Percentiles rank a stretch among this genome's conserved stretches.
Evolutionary conservation across 2,888 invertebrate genomes (phyloP).

Genomic region (Reticulitermes lucifugus): DNA sequence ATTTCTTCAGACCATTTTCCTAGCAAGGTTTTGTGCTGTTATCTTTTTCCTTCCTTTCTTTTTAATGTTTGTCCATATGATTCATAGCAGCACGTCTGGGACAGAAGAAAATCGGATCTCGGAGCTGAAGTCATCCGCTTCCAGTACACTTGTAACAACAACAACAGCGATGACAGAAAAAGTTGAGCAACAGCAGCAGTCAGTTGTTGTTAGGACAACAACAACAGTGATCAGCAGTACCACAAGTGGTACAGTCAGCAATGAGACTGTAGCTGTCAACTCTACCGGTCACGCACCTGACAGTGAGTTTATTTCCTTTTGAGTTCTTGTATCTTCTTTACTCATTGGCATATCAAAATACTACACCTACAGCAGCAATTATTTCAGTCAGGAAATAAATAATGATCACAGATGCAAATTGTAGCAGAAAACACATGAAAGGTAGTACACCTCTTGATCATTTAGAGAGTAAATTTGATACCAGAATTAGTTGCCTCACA

Average conservation of each 20-base stretch:
- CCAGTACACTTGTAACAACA: slow-evolving; percentile 44
- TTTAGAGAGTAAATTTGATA: too few relatives aligned
- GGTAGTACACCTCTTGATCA: too few relatives aligned
- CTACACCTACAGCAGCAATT: too few relatives aligned
- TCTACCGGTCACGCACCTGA: slow-evolving; percentile 42
- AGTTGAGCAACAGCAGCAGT: slow-evolving; percentile 35
- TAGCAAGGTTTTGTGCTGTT: too few relatives aligned
- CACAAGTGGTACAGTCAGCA: slow-evolving; percentile 26
- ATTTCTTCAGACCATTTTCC: too few relatives aligned
- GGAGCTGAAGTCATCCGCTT: slow-evolving; percentile 41
- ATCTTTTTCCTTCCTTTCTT: too few relatives aligned
- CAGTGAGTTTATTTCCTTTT: slow-evolving; percentile 44
- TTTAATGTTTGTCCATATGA: too few relatives aligned
- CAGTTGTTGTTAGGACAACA: slow-evolving; percentile 49
- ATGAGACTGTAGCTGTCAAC: slow-evolving; percentile 46
- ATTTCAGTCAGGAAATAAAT: too few relatives aligned
- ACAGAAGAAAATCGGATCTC: slow-evolving; percentile 44
- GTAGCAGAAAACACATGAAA: too few relatives aligned
- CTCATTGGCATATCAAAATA: background rate
- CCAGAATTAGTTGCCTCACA: too few relatives aligned
- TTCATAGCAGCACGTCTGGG: slow-evolving; percentile 1
- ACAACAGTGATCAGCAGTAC: slow-evolving; percentile 45
- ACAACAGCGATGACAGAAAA: slow-evolving; percentile 44
- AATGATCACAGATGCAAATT: too few relatives aligned
- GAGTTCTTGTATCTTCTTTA: background rate